Conservation (phyloP, 2,888 invertebrate species). For the Ligdia adustata region DNA sequence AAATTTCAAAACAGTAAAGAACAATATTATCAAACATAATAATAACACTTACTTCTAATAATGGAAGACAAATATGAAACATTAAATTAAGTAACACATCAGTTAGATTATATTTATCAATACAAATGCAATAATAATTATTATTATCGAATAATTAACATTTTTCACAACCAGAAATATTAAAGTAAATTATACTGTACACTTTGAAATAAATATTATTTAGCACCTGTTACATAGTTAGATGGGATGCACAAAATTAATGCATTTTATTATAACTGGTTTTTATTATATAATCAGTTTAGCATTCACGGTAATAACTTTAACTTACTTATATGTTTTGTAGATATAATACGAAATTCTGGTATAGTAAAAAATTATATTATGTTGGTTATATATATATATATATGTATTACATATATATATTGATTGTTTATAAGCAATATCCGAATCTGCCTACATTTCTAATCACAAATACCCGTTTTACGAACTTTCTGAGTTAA, state of each 20-base stretch:
- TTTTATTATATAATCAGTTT: too few species aligned
- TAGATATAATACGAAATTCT: too few species aligned
- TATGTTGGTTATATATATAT: too few species aligned
- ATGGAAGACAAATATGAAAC: conserved; percentile 58
- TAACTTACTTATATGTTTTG: too few species aligned
- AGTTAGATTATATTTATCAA: conserved; percentile 6
- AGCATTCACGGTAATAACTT: too few species aligned
- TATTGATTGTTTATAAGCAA: too few species aligned
- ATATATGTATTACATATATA: too few species aligned
- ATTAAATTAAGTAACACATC: conserved; percentile 39
- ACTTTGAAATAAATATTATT: too few species aligned
- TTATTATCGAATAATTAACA: conserved; percentile 9
- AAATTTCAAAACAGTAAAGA: conserved; percentile 12
- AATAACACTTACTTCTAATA: conserved; percentile 50
- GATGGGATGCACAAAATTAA: too few species aligned
- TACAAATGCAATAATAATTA: conserved; percentile 7
- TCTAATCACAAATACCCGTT: conserved; percentile 6
- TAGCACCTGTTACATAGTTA: too few species aligned
- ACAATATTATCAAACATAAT: conserved; percentile 24
- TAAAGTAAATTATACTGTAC: neutral
- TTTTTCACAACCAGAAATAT: conserved; percentile 31
- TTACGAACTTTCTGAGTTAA: conserved; percentile 6
- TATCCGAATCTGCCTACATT: conserved; percentile 4
- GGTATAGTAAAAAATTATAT: too few species aligned
- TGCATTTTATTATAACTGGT: too few species aligned